Evolutionary conservation across 2,888 invertebrate species (phyloP).

Genomic region (Dione vanillae): DNA sequence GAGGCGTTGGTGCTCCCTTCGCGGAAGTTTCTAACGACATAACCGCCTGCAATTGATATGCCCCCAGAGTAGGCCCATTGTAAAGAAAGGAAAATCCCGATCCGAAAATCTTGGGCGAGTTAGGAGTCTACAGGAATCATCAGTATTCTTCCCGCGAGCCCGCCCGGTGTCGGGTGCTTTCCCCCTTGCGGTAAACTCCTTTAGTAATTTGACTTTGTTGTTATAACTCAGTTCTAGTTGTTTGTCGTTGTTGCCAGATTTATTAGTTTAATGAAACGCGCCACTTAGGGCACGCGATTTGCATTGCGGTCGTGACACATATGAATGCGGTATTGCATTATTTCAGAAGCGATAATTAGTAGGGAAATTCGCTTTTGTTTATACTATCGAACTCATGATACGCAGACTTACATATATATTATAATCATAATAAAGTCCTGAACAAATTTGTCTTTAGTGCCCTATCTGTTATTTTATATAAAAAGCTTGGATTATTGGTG

Average conservation of each 20-base stretch:
- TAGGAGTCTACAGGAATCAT: conserved; percentile 69
- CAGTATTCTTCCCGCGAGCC: conserved; percentile 75
- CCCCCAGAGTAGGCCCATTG: conserved; percentile 84
- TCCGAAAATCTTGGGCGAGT: conserved; percentile 83
- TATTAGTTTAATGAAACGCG: conserved; percentile 78
- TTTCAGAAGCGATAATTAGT: background rate
- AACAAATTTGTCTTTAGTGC: no score
- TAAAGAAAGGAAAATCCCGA: conserved; percentile 84
- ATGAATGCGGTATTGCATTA: conserved; percentile 12
- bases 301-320: conserved; percentile 32
- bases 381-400: background rate
- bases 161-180: conserved; percentile 70
- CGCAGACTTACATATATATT: no score
- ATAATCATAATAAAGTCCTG: no score
- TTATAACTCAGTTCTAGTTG: conserved; percentile 83
- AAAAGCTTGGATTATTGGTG: no score
- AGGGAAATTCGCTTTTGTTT: background rate
- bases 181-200: conserved; percentile 79
- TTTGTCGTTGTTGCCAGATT: conserved; percentile 80
- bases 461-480: no score
- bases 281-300: conserved; percentile 61
- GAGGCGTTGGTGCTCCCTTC: conserved; percentile 64
- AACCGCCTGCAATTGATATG: conserved; percentile 85
- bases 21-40: conserved; percentile 84
- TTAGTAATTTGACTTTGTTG: conserved; percentile 84